Evolutionary conservation across 2,113 vertebrate species (phyloP).

Genomic region (Sander vitreus): DNA sequence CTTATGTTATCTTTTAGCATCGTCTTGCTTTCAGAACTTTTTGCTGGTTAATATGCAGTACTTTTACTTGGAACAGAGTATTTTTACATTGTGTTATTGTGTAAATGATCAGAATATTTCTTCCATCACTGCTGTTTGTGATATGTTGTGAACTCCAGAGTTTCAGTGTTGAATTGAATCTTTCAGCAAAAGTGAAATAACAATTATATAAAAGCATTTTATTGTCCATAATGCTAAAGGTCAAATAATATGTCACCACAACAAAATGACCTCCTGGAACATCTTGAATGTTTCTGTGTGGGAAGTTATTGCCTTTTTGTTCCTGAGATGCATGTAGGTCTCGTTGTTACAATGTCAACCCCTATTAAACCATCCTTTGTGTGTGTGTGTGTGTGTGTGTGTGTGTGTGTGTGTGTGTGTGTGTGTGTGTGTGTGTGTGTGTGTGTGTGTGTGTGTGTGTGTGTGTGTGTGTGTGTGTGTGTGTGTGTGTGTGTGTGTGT

Average conservation of each 20-base stretch:
- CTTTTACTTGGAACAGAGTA: background rate
- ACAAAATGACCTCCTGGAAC: slow-evolving; percentile 28
- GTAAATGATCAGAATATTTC: background rate
- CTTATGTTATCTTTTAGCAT: background rate
- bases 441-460: slow-evolving; percentile 30
- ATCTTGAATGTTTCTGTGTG: slow-evolving; percentile 17
- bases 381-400: slow-evolving; percentile 30
- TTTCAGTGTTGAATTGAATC: background rate
- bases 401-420: slow-evolving; percentile 17
- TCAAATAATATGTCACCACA: slow-evolving; percentile 34
- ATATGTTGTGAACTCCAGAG: background rate
- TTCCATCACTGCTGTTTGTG: too few relatives aligned
- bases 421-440: slow-evolving; percentile 25
- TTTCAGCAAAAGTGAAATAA: slow-evolving; percentile 1
- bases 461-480: slow-evolving; percentile 14
- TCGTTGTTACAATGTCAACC: slow-evolving; percentile 58
- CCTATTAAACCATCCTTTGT: slow-evolving; percentile 38
- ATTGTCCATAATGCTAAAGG: slow-evolving; percentile 4
- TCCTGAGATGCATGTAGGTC: slow-evolving; percentile 41
- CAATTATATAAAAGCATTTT: slow-evolving; percentile 7
- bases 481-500: slow-evolving; percentile 30
- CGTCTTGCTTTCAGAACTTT: background rate
- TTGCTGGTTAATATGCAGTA: background rate
- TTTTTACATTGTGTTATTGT: background rate
- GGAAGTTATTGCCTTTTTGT: slow-evolving; percentile 47